phyloP scores from a whole-genome alignment of 2,797 vertebrate genomes.

The Ptychobarbus kaznakovi region DNA sequence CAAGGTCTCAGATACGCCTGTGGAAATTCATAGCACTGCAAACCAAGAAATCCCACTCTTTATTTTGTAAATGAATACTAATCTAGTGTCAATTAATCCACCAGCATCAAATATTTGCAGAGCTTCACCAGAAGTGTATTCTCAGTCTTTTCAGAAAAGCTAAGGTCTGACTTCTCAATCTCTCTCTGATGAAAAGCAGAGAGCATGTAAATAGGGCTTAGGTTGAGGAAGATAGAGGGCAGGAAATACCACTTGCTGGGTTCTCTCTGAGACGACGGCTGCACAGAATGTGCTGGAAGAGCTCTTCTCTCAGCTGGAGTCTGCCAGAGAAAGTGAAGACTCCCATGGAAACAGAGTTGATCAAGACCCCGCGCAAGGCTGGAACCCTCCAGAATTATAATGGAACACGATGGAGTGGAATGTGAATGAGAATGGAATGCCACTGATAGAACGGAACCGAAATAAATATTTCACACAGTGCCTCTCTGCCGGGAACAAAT shows the following conservation, averaged over 20 bases:
- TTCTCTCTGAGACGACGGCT: not conserved
- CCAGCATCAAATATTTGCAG: slow-evolving; percentile 7
- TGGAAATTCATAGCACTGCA: slow-evolving; percentile 4
- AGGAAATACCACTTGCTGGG: slow-evolving; percentile 23
- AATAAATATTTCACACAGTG: slow-evolving; percentile 26
- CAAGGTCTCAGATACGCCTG: not conserved
- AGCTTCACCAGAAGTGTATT: not conserved
- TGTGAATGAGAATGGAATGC: slow-evolving; percentile 16
- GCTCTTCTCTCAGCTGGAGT: slow-evolving; percentile 25
- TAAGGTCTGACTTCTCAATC: not conserved
- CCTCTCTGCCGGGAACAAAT: slow-evolving; percentile 15
- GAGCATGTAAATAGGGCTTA: slow-evolving; percentile 32
- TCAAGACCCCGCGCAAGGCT: not conserved
- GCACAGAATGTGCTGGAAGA: slow-evolving; percentile 2
- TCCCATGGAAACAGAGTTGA: slow-evolving; percentile 3
- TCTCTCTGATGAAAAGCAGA: slow-evolving; percentile 5
- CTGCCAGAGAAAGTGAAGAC: not conserved
- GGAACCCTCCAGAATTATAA: slow-evolving; percentile 20
- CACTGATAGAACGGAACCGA: slow-evolving; percentile 3
- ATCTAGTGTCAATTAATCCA: slow-evolving; percentile 1
- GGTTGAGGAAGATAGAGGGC: not conserved
- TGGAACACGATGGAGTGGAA: slow-evolving; percentile 16
- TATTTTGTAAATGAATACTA: slow-evolving; percentile 6
- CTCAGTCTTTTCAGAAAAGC: not conserved
- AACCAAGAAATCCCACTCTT: slow-evolving; percentile 9